Conservation (phyloP, 2,888 invertebrate species). For the Patella ulyssiponensis region DNA sequence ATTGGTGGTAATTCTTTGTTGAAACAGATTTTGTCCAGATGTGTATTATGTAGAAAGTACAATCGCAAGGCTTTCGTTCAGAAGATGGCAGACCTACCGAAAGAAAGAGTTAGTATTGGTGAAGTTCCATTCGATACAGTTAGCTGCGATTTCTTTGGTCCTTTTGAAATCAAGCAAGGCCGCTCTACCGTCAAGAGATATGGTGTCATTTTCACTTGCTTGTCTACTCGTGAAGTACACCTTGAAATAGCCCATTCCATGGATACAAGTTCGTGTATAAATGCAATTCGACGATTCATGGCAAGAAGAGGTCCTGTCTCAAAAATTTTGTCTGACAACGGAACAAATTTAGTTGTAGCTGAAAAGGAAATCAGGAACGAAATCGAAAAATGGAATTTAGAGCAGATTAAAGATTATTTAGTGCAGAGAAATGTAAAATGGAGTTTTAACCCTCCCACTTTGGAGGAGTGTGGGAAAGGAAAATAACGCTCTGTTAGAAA, state of each 20-base stretch:
- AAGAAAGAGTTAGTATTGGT: too few relatives aligned
- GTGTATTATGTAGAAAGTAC: too few relatives aligned
- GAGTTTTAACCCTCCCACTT: conserved; percentile 40
- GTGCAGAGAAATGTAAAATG: conserved; percentile 30
- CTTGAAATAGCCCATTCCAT: too few relatives aligned
- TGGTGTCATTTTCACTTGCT: conserved; percentile 39
- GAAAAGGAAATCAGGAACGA: conserved; percentile 20
- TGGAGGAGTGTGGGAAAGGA: conserved; percentile 42
- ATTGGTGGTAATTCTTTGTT: too few relatives aligned
- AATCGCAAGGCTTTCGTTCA: too few relatives aligned
- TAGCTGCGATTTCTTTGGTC: too few relatives aligned
- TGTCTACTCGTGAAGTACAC: not conserved
- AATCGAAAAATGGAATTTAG: conserved; percentile 33
- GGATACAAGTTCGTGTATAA: too few relatives aligned
- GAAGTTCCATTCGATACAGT: too few relatives aligned
- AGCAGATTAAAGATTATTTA: conserved; percentile 25
- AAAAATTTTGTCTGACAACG: conserved; percentile 28
- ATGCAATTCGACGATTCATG: conserved; percentile 20
- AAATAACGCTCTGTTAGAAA: conserved; percentile 22
- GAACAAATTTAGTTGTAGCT: not conserved
- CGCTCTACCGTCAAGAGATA: conserved; percentile 29
- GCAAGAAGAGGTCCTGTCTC: conserved; percentile 23
- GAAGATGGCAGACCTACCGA: too few relatives aligned
- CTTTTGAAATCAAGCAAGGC: too few relatives aligned
- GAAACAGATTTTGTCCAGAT: too few relatives aligned